These are phyloP conservation scores for Polydrusus tereticollis DNA, from an alignment of 2,888 invertebrate genomes.

Conservation along the genomic window DNA sequence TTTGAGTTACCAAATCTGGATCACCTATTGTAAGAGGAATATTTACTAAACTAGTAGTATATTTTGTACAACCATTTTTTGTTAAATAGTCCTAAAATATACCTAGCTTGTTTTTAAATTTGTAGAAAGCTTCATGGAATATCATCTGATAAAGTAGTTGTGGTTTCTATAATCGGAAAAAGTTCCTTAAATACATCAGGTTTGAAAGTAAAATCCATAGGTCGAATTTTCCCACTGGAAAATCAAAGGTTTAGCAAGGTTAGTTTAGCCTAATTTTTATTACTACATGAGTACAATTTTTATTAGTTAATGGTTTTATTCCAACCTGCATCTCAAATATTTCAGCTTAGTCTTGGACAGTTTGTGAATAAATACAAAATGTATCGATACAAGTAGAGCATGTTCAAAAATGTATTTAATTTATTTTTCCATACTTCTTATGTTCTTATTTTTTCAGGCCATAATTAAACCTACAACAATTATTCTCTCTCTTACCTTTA, in stretches of 20 bases:
- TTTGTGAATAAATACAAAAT: no score
- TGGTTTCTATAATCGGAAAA: constrained; percentile 81
- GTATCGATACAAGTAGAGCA: no score
- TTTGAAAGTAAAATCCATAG: constrained; percentile 75
- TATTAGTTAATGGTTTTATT: no score
- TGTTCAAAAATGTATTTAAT: no score
- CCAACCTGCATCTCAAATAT: no score
- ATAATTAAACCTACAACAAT: no score
- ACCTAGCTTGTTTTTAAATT: constrained; percentile 23
- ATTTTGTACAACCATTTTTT: background rate
- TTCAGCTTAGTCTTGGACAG: no score
- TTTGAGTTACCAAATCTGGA: constrained; percentile 54
- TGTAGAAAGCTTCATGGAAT: constrained; percentile 58
- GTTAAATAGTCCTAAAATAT: background rate
- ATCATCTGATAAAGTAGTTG: constrained; percentile 72
- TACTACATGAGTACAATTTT: no score
- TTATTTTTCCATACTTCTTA: no score
- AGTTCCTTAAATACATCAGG: constrained; percentile 74
- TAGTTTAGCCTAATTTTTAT: background rate
- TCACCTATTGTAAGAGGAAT: constrained; percentile 52
- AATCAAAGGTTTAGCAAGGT: constrained; percentile 54
- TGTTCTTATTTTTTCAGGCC: no score
- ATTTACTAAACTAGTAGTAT: background rate
- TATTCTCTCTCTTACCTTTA: no score
- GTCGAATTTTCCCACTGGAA: constrained; percentile 66